Conservation (phyloP, 2,888 invertebrate species). For the Alloscopus bannaensis region DNA sequence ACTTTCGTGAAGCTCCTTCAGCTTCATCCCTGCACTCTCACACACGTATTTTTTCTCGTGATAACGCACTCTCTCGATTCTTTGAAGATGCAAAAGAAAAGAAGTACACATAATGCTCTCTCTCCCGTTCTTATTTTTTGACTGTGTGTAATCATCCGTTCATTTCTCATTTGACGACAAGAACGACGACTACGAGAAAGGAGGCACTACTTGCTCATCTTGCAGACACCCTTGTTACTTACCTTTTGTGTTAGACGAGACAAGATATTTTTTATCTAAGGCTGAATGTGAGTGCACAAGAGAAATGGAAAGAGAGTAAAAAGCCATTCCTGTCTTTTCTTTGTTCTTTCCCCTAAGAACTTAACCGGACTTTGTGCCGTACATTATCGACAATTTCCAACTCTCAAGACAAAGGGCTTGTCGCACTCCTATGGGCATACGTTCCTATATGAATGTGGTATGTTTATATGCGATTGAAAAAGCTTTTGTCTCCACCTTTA, state of each 20-base stretch:
- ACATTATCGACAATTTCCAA: constrained; percentile 17
- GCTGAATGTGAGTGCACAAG: background rate
- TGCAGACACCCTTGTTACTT: background rate
- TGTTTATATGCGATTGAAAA: no score
- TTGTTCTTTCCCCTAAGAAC: background rate
- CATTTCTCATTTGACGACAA: constrained; percentile 47
- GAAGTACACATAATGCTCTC: constrained; percentile 2
- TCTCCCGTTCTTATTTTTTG: constrained; percentile 28
- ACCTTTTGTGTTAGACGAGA: background rate
- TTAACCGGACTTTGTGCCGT: background rate
- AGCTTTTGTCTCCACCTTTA: no score
- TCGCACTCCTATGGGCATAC: no score
- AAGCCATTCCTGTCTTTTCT: background rate
- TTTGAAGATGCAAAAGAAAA: constrained; percentile 17
- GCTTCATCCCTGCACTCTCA: constrained; percentile 16
- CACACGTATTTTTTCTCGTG: constrained; percentile 12
- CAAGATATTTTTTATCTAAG: background rate
- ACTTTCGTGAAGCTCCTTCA: no score
- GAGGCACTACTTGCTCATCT: constrained; percentile 26
- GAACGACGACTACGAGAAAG: no score
- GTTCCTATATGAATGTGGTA: no score
- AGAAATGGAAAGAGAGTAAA: background rate
- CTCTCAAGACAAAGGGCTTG: background rate
- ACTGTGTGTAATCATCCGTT: constrained; percentile 50
- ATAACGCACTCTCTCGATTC: background rate